Base-by-base conservation (phyloP, 2,113 vertebrate species). In the Symphodus melops region DNA sequence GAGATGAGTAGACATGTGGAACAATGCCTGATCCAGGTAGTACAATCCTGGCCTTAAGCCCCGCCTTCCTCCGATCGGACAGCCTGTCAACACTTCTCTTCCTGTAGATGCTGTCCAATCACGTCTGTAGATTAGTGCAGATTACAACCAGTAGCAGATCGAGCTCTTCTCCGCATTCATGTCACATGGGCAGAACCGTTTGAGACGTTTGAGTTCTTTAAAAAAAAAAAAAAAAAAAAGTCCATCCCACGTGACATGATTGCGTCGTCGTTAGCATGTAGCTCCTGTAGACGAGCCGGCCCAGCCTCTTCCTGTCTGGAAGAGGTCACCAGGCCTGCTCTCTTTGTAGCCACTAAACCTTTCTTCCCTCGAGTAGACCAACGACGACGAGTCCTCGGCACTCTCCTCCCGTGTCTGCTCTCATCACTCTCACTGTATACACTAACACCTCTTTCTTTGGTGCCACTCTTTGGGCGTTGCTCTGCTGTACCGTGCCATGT, bases 1-100 rank as follows among this genome's bases (percentile, higher is more conserved):
- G 97, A 98, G 95, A 99, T 98, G 98, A 99, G 96, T 99, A 99
- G 97, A 96, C 98, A 99, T 98, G 98, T 99, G 97, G 97, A 99
- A 95, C 96, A 95, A 93, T 99, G 97, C 96, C 97, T 99, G 93
- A 96, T 96, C 93, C 97, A 99, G 98, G 98, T 99, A 99, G 97
- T 85, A 89, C 89, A 83, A 83, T 68, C 75, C 33, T 70, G 92
- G 75, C 83, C 86, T 65, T 39, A 75, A 83, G 28, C 67, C 81
- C 82, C 70, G 73, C 75, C 92, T 88, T 67, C 84, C 75, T 63
- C 71, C 81, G 65, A 75, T 81, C 70, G 91, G 91, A 91, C 88
- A 76, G 79, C 86, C 86, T 85, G 7, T 85, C 81, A 61, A 68
- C 76, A 59, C 79, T 68, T 84, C 77, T 72, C 62, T 90, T 86